These are phyloP conservation scores for Eristalis arbustorum DNA, from an alignment of 2,888 invertebrate genomes.

Conservation along the genomic window DNA sequence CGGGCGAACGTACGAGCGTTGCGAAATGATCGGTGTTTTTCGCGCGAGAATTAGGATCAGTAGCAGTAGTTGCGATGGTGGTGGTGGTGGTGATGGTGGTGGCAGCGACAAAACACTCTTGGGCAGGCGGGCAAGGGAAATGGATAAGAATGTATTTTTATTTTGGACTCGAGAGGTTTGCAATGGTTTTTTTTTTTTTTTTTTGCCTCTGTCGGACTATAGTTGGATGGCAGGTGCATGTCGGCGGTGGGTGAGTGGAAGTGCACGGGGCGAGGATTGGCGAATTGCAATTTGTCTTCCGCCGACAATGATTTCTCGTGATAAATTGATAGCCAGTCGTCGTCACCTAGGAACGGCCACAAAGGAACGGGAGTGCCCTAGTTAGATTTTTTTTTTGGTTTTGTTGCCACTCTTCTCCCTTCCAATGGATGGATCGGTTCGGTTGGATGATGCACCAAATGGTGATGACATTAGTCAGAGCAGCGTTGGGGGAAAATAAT, in stretches of 20 bases:
- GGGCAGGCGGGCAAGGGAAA: slow-evolving; percentile 35
- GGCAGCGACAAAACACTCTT: neutral
- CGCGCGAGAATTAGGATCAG: slow-evolving; percentile 51
- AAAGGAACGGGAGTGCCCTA: slow-evolving; percentile 48
- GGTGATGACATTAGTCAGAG: neutral
- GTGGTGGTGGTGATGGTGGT: too few species aligned
- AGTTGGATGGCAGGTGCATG: slow-evolving; percentile 55
- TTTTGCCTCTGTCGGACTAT: slow-evolving; percentile 10
- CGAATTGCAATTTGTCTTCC: slow-evolving; percentile 66
- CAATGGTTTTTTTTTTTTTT: slow-evolving; percentile 32
- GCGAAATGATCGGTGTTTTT: slow-evolving; percentile 40
- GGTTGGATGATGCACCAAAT: neutral
- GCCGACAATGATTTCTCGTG: slow-evolving; percentile 58
- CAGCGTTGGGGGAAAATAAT: too few species aligned
- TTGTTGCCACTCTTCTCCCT: slow-evolving; percentile 8
- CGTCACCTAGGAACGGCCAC: slow-evolving; percentile 15
- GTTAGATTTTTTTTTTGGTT: slow-evolving; percentile 40
- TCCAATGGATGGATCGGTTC: neutral
- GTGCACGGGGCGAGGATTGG: slow-evolving; percentile 32
- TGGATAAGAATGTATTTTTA: slow-evolving; percentile 68
- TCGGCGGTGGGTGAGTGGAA: neutral
- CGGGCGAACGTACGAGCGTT: slow-evolving; percentile 16
- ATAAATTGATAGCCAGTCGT: slow-evolving; percentile 41
- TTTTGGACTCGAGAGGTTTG: slow-evolving; percentile 65
- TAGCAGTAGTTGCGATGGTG: neutral